These are phyloP conservation scores for Mus spretus DNA, from an alignment of 2,797 vertebrate species.

Conservation along the genomic window DNA sequence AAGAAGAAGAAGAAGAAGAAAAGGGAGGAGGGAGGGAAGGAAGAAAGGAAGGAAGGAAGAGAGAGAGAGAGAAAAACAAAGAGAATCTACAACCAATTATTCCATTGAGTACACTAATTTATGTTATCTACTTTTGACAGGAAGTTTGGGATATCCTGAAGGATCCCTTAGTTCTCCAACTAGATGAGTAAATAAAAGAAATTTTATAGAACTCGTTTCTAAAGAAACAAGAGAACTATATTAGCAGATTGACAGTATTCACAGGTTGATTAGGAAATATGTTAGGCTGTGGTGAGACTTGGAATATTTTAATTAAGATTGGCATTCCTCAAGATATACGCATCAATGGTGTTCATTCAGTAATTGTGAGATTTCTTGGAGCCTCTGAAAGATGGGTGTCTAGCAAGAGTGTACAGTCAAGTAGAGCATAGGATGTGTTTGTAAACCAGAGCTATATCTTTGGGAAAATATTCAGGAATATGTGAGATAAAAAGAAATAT, in stretches of 20 bases:
- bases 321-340: slow-evolving; percentile 69
- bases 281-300: slow-evolving; percentile 69
- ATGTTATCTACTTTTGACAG: slow-evolving; percentile 48
- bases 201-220: slow-evolving; percentile 74
- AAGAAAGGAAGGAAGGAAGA: too few relatives aligned
- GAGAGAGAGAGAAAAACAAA: too few relatives aligned
- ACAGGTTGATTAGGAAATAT: slow-evolving; percentile 82
- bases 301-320: slow-evolving; percentile 75
- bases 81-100: not conserved
- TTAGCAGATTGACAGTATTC: slow-evolving; percentile 80
- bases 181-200: slow-evolving; percentile 72
- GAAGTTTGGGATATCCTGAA: slow-evolving; percentile 47
- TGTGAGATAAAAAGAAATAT: slow-evolving; percentile 57
- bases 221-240: slow-evolving; percentile 73
- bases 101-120: slow-evolving; percentile 32
- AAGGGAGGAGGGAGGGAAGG: too few relatives aligned
- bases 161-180: slow-evolving; percentile 51
- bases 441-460: slow-evolving; percentile 51
- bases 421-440: not conserved
- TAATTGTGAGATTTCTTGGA: slow-evolving; percentile 27
- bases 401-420: not conserved
- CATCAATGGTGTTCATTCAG: slow-evolving; percentile 54
- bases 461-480: slow-evolving; percentile 5
- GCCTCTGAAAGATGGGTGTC: slow-evolving; percentile 1
- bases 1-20: fast-evolving